Evolutionary conservation across 2,888 invertebrate species (phyloP), one percentile per base, ranked within the genome.

Genomic region (Agrilus mali): DNA sequence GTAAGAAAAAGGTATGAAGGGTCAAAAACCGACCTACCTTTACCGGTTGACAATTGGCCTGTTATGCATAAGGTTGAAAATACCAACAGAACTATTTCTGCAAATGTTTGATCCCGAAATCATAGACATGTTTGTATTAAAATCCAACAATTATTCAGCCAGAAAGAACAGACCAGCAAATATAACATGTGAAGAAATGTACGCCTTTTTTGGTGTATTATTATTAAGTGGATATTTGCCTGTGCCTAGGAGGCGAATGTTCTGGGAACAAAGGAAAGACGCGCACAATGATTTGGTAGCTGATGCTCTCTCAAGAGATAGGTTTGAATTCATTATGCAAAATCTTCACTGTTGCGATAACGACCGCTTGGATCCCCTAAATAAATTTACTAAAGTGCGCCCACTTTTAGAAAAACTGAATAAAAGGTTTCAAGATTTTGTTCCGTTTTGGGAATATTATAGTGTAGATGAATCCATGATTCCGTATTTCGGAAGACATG

Each of bases 381-480:
- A 57, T 40, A 50, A 49, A 40, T 55, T 53, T 37, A 47, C 49
- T 7, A 55, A 57, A 50, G 50, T 56, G 13, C 49, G 53, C 4
- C 55, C 54, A 33, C 38, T 57, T 2, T 52, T 50, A 36, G 41
- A 49, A 6, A 33, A 38, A 33, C 41, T 57, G 33, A 56, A 55
- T 47, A 17, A 42, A 43, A 51, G 43, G 41, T 55, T 51, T 48
- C 13, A 49, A 17, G 45, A 55, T 42, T 49, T 47, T 50, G 48
- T 53, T 46, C 52, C 52, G 34, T 37, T 51, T 8, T 27, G 12
- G 10, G 45, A 47, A 33, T 40, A 33, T 14, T 52, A 56, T 47
- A 55, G 56, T 44, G 44, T 60, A 43, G 62, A 61, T 50, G 63
- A 63, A 47, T 48, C 56, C 3, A 61, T 62, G 60, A 51, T 60